These are phyloP conservation scores for Grapholita molesta DNA, from an alignment of 1,140 invertebrate genomes.

Conservation along the genomic window DNA sequence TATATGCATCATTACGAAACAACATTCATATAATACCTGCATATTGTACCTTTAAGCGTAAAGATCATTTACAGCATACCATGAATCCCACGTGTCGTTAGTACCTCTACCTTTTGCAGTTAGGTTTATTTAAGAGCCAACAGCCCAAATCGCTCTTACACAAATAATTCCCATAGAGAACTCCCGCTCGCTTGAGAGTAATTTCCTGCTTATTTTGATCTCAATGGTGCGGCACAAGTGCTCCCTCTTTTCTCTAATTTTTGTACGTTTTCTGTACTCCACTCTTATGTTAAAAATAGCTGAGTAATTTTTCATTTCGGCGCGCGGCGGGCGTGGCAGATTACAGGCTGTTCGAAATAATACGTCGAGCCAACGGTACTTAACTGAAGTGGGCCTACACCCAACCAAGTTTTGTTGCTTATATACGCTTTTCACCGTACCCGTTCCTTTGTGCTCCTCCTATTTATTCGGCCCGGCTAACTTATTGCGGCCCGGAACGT, in stretches of 20 bases:
- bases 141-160: slow-evolving; percentile 66
- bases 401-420: slow-evolving; percentile 52
- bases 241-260: slow-evolving; percentile 75
- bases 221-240: slow-evolving; percentile 75
- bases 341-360: slow-evolving; percentile 71
- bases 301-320: slow-evolving; percentile 74
- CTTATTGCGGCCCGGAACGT: slow-evolving; percentile 38
- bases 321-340: slow-evolving; percentile 70
- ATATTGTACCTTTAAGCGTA: neutral
- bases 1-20: neutral
- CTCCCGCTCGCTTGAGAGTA: slow-evolving; percentile 50
- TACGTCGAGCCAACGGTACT: slow-evolving; percentile 52
- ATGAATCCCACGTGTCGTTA: slow-evolving; percentile 51
- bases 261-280: slow-evolving; percentile 72
- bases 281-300: slow-evolving; percentile 72
- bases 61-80: slow-evolving; percentile 25
- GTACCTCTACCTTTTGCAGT: slow-evolving; percentile 54
- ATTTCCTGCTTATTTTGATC: slow-evolving; percentile 76
- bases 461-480: slow-evolving; percentile 46
- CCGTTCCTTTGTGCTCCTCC: slow-evolving; percentile 38
- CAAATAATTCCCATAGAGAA: slow-evolving; percentile 63
- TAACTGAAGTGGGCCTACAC: slow-evolving; percentile 54
- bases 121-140: slow-evolving; percentile 70
- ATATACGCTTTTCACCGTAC: slow-evolving; percentile 48
- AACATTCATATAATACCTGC: neutral